Conservation (phyloP, 1,140 invertebrate genomes). For the Trinorchestia longiramus region DNA sequence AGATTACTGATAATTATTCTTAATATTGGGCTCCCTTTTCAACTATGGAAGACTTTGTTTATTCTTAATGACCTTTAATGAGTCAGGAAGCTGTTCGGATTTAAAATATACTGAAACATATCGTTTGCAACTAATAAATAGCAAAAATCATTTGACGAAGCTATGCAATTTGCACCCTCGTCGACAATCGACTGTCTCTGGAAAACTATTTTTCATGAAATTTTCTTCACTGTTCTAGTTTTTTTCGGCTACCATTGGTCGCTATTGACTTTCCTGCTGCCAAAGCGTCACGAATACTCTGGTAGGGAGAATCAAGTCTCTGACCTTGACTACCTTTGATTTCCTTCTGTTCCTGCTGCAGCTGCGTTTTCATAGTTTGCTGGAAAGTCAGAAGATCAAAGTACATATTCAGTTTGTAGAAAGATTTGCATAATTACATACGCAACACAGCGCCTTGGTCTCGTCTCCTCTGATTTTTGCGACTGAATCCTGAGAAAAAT, state of each 20-base stretch:
- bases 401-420: background rate
- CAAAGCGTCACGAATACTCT: background rate
- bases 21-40: background rate
- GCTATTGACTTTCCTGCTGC: background rate
- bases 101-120: background rate
- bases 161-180: background rate
- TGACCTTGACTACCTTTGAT: background rate
- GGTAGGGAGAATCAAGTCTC: background rate
- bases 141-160: background rate
- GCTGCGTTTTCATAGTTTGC: background rate
- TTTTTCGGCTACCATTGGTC: background rate
- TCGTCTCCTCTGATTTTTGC: background rate
- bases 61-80: background rate
- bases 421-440: constrained; percentile 2
- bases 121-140: background rate
- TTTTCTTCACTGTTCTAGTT: background rate
- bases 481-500: background rate
- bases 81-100: background rate
- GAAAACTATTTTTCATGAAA: background rate
- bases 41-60: background rate
- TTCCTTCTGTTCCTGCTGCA: background rate
- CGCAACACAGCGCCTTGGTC: background rate
- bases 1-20: background rate
- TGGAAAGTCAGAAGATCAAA: background rate
- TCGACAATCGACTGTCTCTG: background rate